Conservation (phyloP, 1,140 invertebrate genomes). For the Pachypsylla venusta region DNA sequence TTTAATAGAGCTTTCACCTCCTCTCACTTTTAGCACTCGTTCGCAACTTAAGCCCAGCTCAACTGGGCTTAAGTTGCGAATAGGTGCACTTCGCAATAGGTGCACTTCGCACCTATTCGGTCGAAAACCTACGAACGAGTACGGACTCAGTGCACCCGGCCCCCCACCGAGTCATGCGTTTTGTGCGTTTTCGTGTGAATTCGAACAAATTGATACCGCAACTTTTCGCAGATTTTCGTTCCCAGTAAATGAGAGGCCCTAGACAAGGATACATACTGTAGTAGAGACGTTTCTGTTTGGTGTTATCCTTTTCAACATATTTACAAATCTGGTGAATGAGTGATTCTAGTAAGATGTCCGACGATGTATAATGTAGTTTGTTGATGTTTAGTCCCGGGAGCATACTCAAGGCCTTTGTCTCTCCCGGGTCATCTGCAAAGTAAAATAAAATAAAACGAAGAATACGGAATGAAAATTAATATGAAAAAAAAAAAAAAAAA, state of each 20-base stretch:
- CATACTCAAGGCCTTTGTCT: background rate
- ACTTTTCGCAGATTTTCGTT: slow-evolving; percentile 2
- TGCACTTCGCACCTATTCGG: too few relatives aligned
- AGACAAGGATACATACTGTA: slow-evolving; percentile 27
- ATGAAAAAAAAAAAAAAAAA: background rate
- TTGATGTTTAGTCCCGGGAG: slow-evolving; percentile 1
- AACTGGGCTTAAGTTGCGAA: too few relatives aligned
- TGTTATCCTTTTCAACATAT: slow-evolving; percentile 39
- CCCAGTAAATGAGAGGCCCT: background rate
- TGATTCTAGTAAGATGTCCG: slow-evolving; percentile 43
- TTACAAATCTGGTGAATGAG: slow-evolving; percentile 44
- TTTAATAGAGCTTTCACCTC: too few relatives aligned
- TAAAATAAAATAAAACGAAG: background rate
- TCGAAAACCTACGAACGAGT: background rate
- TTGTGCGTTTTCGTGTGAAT: too few relatives aligned
- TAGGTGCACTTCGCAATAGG: too few relatives aligned
- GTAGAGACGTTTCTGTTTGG: slow-evolving; percentile 39
- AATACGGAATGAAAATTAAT: background rate
- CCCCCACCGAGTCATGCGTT: too few relatives aligned
- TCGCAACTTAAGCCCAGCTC: too few relatives aligned
- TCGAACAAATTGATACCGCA: background rate
- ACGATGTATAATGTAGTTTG: slow-evolving; percentile 17
- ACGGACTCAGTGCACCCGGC: too few relatives aligned
- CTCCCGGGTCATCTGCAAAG: background rate
- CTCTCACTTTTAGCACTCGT: too few relatives aligned